Evolutionary conservation across 2,888 invertebrate species (phyloP).

Genomic region (Volucella inflata): DNA sequence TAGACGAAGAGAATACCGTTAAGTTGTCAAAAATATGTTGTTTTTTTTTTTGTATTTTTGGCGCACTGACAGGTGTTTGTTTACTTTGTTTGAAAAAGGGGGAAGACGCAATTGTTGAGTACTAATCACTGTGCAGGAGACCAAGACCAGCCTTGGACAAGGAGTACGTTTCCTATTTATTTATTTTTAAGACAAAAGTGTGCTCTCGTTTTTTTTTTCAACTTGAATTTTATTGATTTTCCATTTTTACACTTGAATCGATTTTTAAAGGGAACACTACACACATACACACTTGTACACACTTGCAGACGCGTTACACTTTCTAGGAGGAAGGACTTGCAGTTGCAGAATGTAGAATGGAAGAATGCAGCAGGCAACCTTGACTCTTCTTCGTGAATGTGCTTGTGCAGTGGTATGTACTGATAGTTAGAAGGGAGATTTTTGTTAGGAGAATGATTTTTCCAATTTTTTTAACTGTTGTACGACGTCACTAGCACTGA

Average conservation of each 20-base stretch:
- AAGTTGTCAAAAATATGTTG: constrained; percentile 53
- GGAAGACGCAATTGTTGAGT: not conserved
- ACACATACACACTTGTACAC: constrained; percentile 12
- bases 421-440: not conserved
- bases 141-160: constrained; percentile 49
- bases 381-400: constrained; percentile 60
- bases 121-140: constrained; percentile 23
- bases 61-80: constrained; percentile 73
- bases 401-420: constrained; percentile 33
- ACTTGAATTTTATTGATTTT: constrained; percentile 61
- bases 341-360: too few relatives aligned
- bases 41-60: constrained; percentile 10
- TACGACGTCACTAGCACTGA: constrained; percentile 41
- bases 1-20: constrained; percentile 49
- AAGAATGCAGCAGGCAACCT: constrained; percentile 63
- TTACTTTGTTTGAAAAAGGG: constrained; percentile 47
- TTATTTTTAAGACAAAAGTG: not conserved
- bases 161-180: constrained; percentile 23
- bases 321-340: constrained; percentile 66
- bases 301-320: constrained; percentile 28
- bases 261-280: constrained; percentile 45
- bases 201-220: constrained; percentile 1
- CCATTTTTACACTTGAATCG: constrained; percentile 53
- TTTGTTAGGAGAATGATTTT: constrained; percentile 11
- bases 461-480: constrained; percentile 11